phyloP scores from a whole-genome alignment of 2,113 vertebrate genomes.

The Python bivittatus region DNA sequence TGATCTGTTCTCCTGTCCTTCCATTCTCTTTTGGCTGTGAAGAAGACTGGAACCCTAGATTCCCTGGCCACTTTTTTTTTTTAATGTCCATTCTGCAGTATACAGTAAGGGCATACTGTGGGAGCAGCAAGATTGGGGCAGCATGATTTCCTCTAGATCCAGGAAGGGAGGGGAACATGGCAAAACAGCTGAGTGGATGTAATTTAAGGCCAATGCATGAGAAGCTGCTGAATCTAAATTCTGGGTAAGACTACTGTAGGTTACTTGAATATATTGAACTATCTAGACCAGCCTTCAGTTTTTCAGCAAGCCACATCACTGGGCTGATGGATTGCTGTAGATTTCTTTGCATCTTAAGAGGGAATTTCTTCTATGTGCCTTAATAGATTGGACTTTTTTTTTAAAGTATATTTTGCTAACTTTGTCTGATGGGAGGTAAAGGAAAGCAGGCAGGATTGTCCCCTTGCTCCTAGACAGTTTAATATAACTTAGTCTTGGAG shows the following conservation, averaged over 20 bases:
- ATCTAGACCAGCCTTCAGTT: not conserved
- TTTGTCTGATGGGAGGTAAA: too few relatives aligned
- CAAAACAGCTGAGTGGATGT: not conserved
- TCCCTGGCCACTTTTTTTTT: not conserved
- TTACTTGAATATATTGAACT: not conserved
- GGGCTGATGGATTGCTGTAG: not conserved
- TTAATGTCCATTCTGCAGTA: not conserved
- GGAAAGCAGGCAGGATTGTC: too few relatives aligned
- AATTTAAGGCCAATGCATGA: not conserved
- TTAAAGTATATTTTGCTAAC: too few relatives aligned
- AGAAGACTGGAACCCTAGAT: not conserved
- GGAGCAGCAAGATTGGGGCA: not conserved
- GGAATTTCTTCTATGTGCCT: not conserved
- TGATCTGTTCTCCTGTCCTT: not conserved
- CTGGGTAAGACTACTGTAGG: not conserved
- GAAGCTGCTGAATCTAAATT: not conserved
- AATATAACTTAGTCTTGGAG: too few relatives aligned
- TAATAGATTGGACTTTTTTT: not conserved
- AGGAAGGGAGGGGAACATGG: not conserved
- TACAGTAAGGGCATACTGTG: not conserved
- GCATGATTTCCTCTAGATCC: not conserved
- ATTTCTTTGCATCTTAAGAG: not conserved
- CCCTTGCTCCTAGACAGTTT: too few relatives aligned
- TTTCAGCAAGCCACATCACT: not conserved
- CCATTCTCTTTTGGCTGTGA: not conserved